Conservation (phyloP, 1,140 invertebrate species). For the Oryzaephilus surinamensis region DNA sequence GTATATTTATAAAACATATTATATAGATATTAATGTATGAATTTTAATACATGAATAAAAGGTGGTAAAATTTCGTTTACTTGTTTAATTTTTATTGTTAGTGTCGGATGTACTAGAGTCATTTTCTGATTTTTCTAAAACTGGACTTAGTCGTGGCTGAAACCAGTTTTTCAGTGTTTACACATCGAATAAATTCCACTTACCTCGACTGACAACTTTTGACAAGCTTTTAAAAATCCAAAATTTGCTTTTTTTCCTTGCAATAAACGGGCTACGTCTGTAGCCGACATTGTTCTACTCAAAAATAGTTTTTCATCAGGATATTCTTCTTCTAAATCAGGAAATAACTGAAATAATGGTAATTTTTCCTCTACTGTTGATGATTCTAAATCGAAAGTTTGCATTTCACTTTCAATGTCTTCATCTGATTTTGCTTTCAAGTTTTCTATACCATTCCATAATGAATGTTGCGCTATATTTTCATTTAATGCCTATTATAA, state of each 20-base stretch:
- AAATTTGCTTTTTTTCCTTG: slow-evolving; percentile 12
- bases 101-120: neutral
- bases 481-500: too few species aligned
- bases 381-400: too few species aligned
- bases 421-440: too few species aligned
- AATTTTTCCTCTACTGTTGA: too few species aligned
- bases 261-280: slow-evolving; percentile 6
- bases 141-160: too few species aligned
- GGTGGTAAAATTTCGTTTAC: slow-evolving; percentile 9
- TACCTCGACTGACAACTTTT: too few species aligned
- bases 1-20: slow-evolving; percentile 11
- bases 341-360: slow-evolving; percentile 4
- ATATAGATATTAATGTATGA: neutral
- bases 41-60: slow-evolving; percentile 6
- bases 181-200: too few species aligned
- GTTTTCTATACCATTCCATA: too few species aligned
- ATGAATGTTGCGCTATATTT: too few species aligned
- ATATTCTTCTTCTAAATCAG: slow-evolving; percentile 2
- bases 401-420: too few species aligned
- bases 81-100: neutral
- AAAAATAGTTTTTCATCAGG: slow-evolving; percentile 1
- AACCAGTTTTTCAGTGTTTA: too few species aligned
- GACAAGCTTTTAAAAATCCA: slow-evolving; percentile 6
- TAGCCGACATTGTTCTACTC: slow-evolving; percentile 1
- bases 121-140: too few species aligned